Evolutionary conservation across 2,113 vertebrate species (phyloP), one percentile per base, ranked within the genome.

Genomic region (Melospiza melodia): DNA sequence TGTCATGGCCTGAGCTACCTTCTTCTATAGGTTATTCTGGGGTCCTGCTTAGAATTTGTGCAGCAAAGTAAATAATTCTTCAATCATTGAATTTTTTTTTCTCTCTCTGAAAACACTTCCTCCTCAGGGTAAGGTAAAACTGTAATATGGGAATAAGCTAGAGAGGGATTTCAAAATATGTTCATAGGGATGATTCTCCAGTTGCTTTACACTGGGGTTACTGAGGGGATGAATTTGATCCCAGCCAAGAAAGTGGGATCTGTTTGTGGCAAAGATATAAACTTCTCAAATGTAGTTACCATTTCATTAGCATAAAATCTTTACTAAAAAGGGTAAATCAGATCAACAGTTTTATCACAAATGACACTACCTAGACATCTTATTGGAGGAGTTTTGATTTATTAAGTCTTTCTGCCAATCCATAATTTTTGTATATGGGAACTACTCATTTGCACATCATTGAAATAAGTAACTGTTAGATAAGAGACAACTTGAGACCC

Each of bases 401-500:
- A 93, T 92, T 90, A 93, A 61, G 75, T 66, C 91, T 93, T 90
- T 62, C 83, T 94, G 72, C 68, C 76, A 88, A 89, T 94, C 72
- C 30, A 6, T 93, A 75, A 94, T 93, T 96, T 80, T 77, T 84
- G 16, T 74, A 43, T 71, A 74, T 81, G 80, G 63, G 61, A 95
- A 63, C 72, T 81, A 81, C 73, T 95, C 69, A 92, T 93, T 89
- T 90, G 89, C 78, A 43, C 57, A 82, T 90, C 76, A 78, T 71
- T 88, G 76, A 95, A 96, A 84, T 86, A 95, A 96, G 79, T 35
- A 71, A 88, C 88, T 90, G 41, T 89, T 90, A 84, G 85, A 93
- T 86, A 78, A 94, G 95, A 96, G 72, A 88, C 90, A 95, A 94
- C 83, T 93, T 95, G 89, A 95, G 92, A 93, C 85, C 49, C 54